Conservation (phyloP, 1,140 invertebrate species). For the Drosophila subpulchrella region DNA sequence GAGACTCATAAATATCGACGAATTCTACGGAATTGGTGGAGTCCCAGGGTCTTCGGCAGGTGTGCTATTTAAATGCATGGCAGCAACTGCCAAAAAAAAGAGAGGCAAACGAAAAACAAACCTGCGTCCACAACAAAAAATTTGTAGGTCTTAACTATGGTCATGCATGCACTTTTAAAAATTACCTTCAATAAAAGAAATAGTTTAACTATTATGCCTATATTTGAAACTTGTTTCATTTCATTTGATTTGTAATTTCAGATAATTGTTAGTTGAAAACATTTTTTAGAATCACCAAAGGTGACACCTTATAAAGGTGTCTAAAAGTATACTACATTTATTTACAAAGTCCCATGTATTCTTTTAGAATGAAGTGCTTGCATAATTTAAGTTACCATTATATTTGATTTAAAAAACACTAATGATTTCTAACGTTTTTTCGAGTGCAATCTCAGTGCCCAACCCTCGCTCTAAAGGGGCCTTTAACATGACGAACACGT, state of each 20-base stretch:
- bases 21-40: conserved; percentile 70
- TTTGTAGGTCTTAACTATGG: conserved; percentile 18
- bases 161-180: conserved; percentile 8
- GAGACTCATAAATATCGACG: conserved; percentile 80
- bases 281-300: too few relatives aligned
- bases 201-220: too few relatives aligned
- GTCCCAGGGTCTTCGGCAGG: conserved; percentile 61
- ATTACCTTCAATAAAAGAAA: neutral
- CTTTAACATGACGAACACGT: conserved; percentile 61
- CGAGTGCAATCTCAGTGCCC: conserved; percentile 19
- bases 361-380: too few relatives aligned
- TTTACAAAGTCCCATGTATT: too few relatives aligned
- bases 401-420: too few relatives aligned
- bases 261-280: too few relatives aligned
- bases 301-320: too few relatives aligned
- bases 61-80: conserved; percentile 73
- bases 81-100: conserved; percentile 68
- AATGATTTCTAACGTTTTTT: neutral
- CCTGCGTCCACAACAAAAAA: conserved; percentile 22
- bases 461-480: conserved; percentile 21
- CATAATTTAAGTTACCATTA: too few relatives aligned
- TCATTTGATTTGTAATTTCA: neutral
- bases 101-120: conserved; percentile 19
- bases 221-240: too few relatives aligned
- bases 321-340: too few relatives aligned